These are phyloP conservation scores for Eurytoma californica DNA, from an alignment of 2,888 invertebrate genomes.

Conservation along the genomic window DNA sequence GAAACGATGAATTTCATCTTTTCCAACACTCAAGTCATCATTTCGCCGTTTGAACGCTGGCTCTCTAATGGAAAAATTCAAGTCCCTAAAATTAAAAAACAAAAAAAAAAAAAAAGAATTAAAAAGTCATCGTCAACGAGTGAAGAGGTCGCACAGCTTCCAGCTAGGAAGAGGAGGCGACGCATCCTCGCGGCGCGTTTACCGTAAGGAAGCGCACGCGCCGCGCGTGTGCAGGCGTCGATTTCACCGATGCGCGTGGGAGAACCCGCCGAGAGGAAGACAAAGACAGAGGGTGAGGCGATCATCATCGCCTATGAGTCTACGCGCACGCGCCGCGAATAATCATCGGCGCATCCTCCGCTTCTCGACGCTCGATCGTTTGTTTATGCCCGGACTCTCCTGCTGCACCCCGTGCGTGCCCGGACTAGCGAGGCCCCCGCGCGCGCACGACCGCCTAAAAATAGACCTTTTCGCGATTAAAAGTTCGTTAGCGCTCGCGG, in stretches of 20 bases:
- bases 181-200: constrained; percentile 36
- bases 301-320: constrained; percentile 5
- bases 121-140: too few relatives aligned
- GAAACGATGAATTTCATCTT: too few relatives aligned
- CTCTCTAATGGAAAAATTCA: too few relatives aligned
- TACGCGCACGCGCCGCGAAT: constrained; percentile 22
- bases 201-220: constrained; percentile 25
- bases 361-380: background rate
- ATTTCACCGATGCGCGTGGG: constrained; percentile 46
- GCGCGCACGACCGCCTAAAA: too few relatives aligned
- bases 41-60: too few relatives aligned
- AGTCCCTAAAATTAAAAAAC: too few relatives aligned
- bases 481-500: too few relatives aligned
- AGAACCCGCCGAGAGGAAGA: constrained; percentile 34
- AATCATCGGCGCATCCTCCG: background rate
- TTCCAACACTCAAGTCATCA: too few relatives aligned
- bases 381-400: constrained; percentile 1
- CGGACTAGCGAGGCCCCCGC: background rate
- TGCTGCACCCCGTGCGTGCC: background rate
- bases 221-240: constrained; percentile 15
- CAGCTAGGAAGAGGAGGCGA: constrained; percentile 42
- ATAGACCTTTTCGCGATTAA: too few relatives aligned
- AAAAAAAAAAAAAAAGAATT: too few relatives aligned
- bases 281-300: constrained; percentile 29
- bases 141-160: constrained; percentile 29